These are phyloP conservation scores for Coluber constrictor DNA, from an alignment of 2,797 vertebrate genomes.

Conservation along the genomic window DNA sequence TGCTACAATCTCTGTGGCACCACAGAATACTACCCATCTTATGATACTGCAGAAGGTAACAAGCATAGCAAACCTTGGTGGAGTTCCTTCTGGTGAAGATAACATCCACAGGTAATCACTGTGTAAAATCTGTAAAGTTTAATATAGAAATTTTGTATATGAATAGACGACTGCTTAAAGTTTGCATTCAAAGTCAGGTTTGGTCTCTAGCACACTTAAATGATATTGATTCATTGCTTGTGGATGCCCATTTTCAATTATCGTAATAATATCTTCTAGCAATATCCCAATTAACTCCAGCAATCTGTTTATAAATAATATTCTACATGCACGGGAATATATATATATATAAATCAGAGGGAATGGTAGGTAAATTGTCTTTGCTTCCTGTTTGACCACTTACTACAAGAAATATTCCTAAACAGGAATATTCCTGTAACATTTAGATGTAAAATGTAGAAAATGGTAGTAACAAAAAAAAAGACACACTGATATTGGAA, in stretches of 20 bases:
- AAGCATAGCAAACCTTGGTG: constrained; percentile 84
- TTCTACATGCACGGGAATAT: neutral
- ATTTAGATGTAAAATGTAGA: neutral
- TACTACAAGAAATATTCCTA: neutral
- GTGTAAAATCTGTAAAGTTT: neutral
- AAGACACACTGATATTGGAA: neutral
- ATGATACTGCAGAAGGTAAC: constrained; percentile 80
- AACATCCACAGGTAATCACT: constrained; percentile 79
- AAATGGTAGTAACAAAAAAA: neutral
- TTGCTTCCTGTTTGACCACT: neutral
- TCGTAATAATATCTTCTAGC: neutral
- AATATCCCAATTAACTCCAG: neutral
- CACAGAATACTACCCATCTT: constrained; percentile 75
- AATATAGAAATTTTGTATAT: neutral
- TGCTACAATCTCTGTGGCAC: constrained; percentile 75
- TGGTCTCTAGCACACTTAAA: neutral
- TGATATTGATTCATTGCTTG: neutral
- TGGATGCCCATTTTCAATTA: neutral
- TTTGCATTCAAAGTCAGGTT: neutral
- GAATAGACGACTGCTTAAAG: neutral
- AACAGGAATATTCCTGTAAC: neutral
- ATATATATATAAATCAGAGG: no score
- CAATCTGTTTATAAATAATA: neutral
- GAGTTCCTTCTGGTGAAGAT: constrained; percentile 81
- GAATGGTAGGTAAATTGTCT: neutral